Evolutionary conservation across 2,113 vertebrate species (phyloP), one percentile per base, ranked within the genome.

Genomic region (Gorsachius goisagi): DNA sequence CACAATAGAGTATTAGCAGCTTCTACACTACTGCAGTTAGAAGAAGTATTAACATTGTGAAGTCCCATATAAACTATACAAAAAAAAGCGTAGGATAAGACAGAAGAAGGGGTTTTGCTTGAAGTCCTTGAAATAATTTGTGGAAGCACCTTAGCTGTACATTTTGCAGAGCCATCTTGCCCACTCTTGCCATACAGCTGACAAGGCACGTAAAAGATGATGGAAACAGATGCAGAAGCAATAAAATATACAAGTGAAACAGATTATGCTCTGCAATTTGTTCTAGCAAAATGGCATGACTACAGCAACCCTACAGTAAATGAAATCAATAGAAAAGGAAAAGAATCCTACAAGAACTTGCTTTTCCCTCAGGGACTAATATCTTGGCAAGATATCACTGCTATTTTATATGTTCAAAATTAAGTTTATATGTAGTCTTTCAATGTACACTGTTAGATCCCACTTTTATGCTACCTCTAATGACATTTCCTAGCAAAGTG

Each of bases 111-210:
- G 12, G 21, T 52, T 90, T 88, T 66, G 15, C 27, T 58, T 89
- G 16, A 76, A 56, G 41, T 47, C 45, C 59, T 77, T 80, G 53
- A 88, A 92, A 68, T 56, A 83, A 72, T 59, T 49, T 3, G 9
- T 60, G 50, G 72, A 93, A 91, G 37, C 45, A 82, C 7, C 6
- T 84, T 24, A 73, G 79, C 11, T 84, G 72, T 21, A 78, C 27
- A 45, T 88, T 94, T 90, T 92, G n/a, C 69, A 89, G 55, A 80
- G 16, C 27, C 47, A 88, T 91, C 83, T 90, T 91, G 59, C 47
- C 69, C 71, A 47, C 50, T 93, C 80, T 89, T 74, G 69, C 62
- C 71, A 72, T 26, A 67, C 47, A 77, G 45, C 20, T 88, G 69
- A 95, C 81, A 72, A 75, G 47, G 68, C 41, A 80, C 0, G 12